Evolutionary conservation across 2,888 invertebrate species (phyloP), one percentile per base, ranked within the genome.

Genomic region (Anthophora plumipes): DNA sequence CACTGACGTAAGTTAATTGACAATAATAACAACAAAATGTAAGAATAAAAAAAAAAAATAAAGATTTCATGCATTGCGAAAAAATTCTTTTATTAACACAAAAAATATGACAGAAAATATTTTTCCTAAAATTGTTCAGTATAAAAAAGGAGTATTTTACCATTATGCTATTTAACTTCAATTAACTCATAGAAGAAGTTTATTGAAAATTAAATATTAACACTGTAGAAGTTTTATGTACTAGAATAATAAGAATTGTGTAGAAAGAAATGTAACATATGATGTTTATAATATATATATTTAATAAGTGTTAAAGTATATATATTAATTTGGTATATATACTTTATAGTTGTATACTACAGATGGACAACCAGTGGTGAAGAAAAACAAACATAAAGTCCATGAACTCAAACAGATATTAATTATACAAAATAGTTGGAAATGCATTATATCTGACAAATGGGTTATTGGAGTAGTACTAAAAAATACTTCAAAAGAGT

Each of bases 401-500:
- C 5, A 17, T 4, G 54, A 43, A 14, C 9, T 8, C 1, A 31
- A 22, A 0, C 59, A 69, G 57, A 83, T 82, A 7, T 70, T 93
- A 46, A 48, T 78, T 12, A 55, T 91, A 7, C 71, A 72, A 17
- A 66, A 85, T 39, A 77, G 81, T 2, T 94, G 93, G 93, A 93
- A 93, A 54, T 86, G 89, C n/a, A 70, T 93, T 14, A 71, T 92
- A 20, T 90, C 90, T 66, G 89, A 91, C 48, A 92, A 93, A 68
- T 93, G 93, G 93, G 82, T 94, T 43, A 86, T 93, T 46, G 93
- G 93, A 66, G 82, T 92, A 37, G 77, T 87, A 37, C 39, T 94
- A 9, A 70, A 86, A 31, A 94, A 93, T 69, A 85, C 75, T 66
- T 90, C 91, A 3, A 9, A 85, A 12, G 46, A 90, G 94, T 94